Base-by-base conservation (phyloP, 2,113 vertebrate species). In the Dipodomys spectabilis region DNA sequence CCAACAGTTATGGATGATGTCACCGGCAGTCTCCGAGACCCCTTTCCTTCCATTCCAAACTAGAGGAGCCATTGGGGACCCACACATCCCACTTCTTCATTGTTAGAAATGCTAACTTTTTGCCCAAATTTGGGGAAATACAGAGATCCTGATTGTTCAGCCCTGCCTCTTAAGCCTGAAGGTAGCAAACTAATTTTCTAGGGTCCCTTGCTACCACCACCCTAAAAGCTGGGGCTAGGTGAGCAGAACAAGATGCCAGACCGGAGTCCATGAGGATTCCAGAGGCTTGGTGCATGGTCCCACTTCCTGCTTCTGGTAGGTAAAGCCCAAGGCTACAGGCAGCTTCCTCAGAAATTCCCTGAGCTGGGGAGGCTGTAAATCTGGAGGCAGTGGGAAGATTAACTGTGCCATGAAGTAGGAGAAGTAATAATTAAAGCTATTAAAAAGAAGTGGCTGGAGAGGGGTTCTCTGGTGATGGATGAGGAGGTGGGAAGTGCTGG, bases 361-460 rank as follows among this genome's bases (percentile, higher is more conserved):
- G n/a, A 65, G 67, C 85, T 84, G n/a, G 67, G 39, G 25, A 0
- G 3, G 87, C 90, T 84, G 77, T 95, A 92, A 93, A 96, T 94
- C 80, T 72, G 25, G 64, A 90, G 39, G 80, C 35, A 12, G 32
- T 18, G 8, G 92, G 87, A 49, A 95, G 93, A 97, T 95, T 94
- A 91, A 96, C 93, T 91, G 89, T 86, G 53, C 95, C 74, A 18
- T 53, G 71, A 79, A 88, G 96, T 60, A 85, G 89, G 35, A 78
- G 92, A 94, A 94, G 80, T 67, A 80, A 95, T 95, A 96, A 96
- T 95, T 97, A 96, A 95, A 92, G 79, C 82, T 44, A 93, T 91
- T 95, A 92, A 82, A 91, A 94, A 80, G 68, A 91, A 92, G 79
- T 73, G 84, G 79, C 69, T 80, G 67, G 87, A 86, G 44, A 82